Conservation (phyloP, 2,113 vertebrate genomes). For the Takifugu flavidus region DNA sequence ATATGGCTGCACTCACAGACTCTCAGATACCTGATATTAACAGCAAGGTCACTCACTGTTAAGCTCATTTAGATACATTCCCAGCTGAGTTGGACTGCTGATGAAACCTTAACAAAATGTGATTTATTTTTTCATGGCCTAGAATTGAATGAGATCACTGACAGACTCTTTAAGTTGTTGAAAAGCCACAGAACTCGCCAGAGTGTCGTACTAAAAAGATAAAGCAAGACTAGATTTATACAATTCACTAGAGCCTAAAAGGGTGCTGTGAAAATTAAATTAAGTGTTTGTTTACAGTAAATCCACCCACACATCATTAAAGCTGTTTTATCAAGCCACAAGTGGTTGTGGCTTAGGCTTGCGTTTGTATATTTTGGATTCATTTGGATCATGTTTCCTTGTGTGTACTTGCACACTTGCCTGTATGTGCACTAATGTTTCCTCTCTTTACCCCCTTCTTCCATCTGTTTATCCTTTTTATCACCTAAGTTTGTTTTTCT, state of each 20-base stretch:
- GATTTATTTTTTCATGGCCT: conserved; percentile 46
- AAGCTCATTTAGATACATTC: conserved; percentile 34
- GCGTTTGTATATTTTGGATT: conserved; percentile 36
- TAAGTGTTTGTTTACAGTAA: conserved; percentile 58
- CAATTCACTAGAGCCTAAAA: conserved; percentile 40
- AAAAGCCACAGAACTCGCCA: conserved; percentile 49
- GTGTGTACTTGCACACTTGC: conserved; percentile 16
- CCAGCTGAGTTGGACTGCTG: conserved; percentile 21
- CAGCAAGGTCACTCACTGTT: conserved; percentile 42
- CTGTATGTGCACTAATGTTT: conserved; percentile 31
- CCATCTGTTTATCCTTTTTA: neutral
- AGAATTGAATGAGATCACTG: conserved; percentile 50
- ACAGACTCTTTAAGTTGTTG: conserved; percentile 44
- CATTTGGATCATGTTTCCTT: conserved; percentile 16
- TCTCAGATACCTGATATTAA: conserved; percentile 27
- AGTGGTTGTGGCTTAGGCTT: conserved; percentile 41
- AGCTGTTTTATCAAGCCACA: conserved; percentile 52
- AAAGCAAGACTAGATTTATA: conserved; percentile 35
- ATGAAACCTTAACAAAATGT: conserved; percentile 36
- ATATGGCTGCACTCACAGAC: conserved; percentile 8
- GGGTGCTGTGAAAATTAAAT: conserved; percentile 53
- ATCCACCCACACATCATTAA: conserved; percentile 53
- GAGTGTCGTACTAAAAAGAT: conserved; percentile 55
- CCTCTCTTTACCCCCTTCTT: conserved; percentile 6
- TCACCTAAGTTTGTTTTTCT: no score